Base-by-base conservation (phyloP, 2,888 invertebrate genomes). In the Mantis religiosa region DNA sequence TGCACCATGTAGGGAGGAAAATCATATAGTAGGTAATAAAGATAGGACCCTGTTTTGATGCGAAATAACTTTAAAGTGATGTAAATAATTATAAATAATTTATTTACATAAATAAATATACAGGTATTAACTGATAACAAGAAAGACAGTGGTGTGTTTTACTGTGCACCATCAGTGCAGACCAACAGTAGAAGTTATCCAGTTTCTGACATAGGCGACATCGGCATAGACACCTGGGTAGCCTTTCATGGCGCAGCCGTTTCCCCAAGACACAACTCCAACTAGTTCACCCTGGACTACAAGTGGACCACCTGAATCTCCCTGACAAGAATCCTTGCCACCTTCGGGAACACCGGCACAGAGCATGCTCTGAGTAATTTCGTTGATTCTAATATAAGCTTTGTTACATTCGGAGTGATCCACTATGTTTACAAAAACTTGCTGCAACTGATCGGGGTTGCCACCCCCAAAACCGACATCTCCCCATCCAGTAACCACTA, bases 371-470 rank as follows among this genome's bases (percentile, higher is more conserved):
- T 20, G 25, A 6, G 54, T 71, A 28, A 92, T 90, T 8, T 54
- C 25, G 20, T 83, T 28, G 84, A 83, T 41, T n/a, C 87, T 89
- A 2, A 91, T 47, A 81, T 92, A 92, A 85, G 92, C 92, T 87
- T 90, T 88, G 28, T 91, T 90, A 90, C 92, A 93, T 54, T 91
- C 91, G n/a, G 89, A 84, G 89, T 91, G 91, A 30, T 91, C 90
- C 81, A 93, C 91, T 27, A 93, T 90, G n/a, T 92, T 92, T 54
- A 93, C 92, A 84, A 91, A 89, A 81, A 92, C 92, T 89, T 92
- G 91, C 85, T 92, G 92, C 88, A 93, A 91, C 25, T 71, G 54
- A 71, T 20, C 2, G 54, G 54, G 54, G 12, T 6, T 12, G 3
- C 6, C 28, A 88, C 89, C 14, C 2, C 83, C 83, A 20, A 7